Evolutionary conservation across 2,888 invertebrate species (phyloP).

Genomic region (Heterodera filipjevi): DNA sequence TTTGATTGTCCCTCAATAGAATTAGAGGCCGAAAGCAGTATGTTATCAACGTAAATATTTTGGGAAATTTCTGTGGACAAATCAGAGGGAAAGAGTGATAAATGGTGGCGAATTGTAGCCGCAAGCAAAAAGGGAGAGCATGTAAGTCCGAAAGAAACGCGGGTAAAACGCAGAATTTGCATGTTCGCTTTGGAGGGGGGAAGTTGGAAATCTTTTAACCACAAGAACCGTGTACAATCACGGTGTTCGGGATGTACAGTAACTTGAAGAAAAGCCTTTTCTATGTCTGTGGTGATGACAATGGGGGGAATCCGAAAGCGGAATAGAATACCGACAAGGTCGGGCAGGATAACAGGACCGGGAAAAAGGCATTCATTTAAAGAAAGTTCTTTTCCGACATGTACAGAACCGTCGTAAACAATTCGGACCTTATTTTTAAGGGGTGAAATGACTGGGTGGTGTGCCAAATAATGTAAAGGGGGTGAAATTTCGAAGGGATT

Average conservation of each 20-base stretch:
- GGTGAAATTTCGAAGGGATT: background rate
- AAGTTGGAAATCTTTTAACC: conserved; percentile 35
- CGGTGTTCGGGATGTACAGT: conserved; percentile 38
- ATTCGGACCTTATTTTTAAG: background rate
- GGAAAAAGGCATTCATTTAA: conserved; percentile 39
- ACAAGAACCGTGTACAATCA: conserved; percentile 39
- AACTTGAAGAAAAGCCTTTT: conserved; percentile 46
- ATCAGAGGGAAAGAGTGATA: background rate
- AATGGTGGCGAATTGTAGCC: conserved; percentile 24
- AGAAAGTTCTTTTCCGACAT: background rate
- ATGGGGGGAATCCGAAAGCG: conserved; percentile 32
- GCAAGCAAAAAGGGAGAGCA: conserved; percentile 38
- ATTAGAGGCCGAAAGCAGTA: conserved; percentile 2
- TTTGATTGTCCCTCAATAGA: background rate
- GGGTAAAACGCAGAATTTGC: conserved; percentile 32
- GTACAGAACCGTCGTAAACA: conserved; percentile 14
- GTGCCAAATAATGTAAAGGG: conserved; percentile 14
- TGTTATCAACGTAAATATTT: conserved; percentile 41
- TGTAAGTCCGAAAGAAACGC: conserved; percentile 43
- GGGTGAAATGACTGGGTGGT: background rate
- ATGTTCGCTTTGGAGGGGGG: conserved; percentile 34
- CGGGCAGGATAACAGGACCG: conserved; percentile 41
- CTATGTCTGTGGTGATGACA: conserved; percentile 39
- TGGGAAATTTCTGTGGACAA: background rate
- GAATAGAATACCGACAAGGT: conserved; percentile 37